These are phyloP conservation scores for Eudasyphora cyanicolor DNA, from an alignment of 2,888 invertebrate genomes.

Conservation along the genomic window DNA sequence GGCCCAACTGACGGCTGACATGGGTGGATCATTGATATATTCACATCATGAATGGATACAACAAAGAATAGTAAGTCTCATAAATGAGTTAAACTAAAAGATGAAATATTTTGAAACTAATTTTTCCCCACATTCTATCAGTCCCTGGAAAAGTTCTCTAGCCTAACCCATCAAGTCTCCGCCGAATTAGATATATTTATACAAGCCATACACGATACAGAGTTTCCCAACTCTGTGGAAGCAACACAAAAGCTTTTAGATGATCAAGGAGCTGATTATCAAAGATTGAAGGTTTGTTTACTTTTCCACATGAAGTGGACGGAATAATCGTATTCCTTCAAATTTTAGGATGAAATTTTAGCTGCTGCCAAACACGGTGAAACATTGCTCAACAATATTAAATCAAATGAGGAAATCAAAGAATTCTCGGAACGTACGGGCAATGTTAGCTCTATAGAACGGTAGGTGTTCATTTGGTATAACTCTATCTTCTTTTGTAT, in stretches of 20 bases:
- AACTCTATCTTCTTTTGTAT: not conserved
- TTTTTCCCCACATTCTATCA: constrained; percentile 81
- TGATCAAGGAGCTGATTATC: constrained; percentile 88
- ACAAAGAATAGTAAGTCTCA: constrained; percentile 91
- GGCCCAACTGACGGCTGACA: constrained; percentile 92
- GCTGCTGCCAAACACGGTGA: constrained; percentile 94
- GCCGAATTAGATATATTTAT: constrained; percentile 92
- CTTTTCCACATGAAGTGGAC: not conserved
- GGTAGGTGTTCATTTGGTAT: constrained; percentile 81
- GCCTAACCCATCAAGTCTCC: constrained; percentile 94
- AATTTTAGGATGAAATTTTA: constrained; percentile 87
- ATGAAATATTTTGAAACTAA: not conserved
- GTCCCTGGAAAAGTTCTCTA: constrained; percentile 97
- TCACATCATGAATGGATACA: constrained; percentile 98
- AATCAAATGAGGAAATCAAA: constrained; percentile 82
- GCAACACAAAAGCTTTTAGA: constrained; percentile 93
- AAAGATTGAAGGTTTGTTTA: constrained; percentile 77
- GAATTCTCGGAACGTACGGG: constrained; percentile 87
- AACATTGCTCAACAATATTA: constrained; percentile 88
- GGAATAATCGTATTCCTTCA: not conserved
- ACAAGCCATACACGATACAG: constrained; percentile 92
- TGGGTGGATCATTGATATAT: constrained; percentile 93
- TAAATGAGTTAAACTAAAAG: not conserved
- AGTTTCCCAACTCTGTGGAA: constrained; percentile 96
- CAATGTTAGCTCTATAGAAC: constrained; percentile 95